phyloP scores from a whole-genome alignment of 2,113 vertebrate genomes.

The Poeciliopsis retropinna region DNA sequence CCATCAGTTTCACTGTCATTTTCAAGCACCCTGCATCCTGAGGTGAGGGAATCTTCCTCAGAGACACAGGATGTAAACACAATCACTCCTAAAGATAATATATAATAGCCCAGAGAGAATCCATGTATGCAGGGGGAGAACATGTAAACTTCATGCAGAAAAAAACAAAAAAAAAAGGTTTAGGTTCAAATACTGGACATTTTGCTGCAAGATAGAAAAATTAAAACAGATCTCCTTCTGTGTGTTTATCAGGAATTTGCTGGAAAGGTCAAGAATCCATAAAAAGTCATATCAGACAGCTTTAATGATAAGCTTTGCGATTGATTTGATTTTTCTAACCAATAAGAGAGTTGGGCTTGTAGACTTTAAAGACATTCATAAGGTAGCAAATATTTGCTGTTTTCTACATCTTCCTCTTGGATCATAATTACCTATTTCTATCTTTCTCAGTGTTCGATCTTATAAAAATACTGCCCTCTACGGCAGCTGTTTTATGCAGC shows the following conservation, averaged over 20 bases:
- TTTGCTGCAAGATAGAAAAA: too few species aligned
- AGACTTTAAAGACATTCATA: neutral
- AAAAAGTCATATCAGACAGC: neutral
- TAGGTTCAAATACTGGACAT: too few species aligned
- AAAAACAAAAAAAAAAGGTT: too few species aligned
- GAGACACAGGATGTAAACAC: too few species aligned
- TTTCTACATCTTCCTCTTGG: constrained; percentile 37
- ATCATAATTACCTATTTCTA: constrained; percentile 39
- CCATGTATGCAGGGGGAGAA: too few species aligned
- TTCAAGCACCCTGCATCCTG: neutral
- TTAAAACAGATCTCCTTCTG: too few species aligned
- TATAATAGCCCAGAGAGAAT: too few species aligned
- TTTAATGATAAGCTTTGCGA: neutral
- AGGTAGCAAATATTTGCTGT: neutral
- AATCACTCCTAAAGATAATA: too few species aligned
- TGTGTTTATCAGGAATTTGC: too few species aligned
- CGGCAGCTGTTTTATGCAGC: constrained; percentile 48
- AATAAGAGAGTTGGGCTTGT: neutral
- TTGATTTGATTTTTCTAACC: neutral
- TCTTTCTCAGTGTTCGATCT: constrained; percentile 43
- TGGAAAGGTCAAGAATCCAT: neutral
- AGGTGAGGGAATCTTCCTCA: neutral
- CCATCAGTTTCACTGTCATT: neutral
- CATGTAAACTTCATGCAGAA: too few species aligned
- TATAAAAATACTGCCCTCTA: constrained; percentile 49